Evolutionary conservation across 1,140 invertebrate genomes (phyloP).

Genomic region (Drosophila watanabei): DNA sequence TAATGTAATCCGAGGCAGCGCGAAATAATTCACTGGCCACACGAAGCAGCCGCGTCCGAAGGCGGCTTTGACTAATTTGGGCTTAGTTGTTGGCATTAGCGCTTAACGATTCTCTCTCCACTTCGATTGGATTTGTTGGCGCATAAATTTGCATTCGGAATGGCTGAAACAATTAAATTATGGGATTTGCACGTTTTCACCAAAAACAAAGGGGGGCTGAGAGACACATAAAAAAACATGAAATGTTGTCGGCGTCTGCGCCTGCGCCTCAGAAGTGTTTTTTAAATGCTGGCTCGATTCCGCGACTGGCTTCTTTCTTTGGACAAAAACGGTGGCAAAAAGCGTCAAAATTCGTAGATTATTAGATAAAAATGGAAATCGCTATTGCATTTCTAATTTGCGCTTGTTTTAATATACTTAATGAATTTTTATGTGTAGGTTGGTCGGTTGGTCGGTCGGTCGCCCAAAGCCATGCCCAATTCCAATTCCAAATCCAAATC

Average conservation of each 20-base stretch:
- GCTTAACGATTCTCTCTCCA: slow-evolving; percentile 14
- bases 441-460: slow-evolving; percentile 8
- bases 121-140: slow-evolving; percentile 49
- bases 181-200: slow-evolving; percentile 82
- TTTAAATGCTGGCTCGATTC: slow-evolving; percentile 63
- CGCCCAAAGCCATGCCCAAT: slow-evolving; percentile 40
- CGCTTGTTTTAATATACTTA: slow-evolving; percentile 83
- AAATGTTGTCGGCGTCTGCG: slow-evolving; percentile 60
- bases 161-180: slow-evolving; percentile 82
- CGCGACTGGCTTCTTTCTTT: slow-evolving; percentile 48
- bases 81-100: slow-evolving; percentile 49
- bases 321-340: slow-evolving; percentile 76
- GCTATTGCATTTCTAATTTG: slow-evolving; percentile 75
- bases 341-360: slow-evolving; percentile 82
- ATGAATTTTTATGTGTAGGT: slow-evolving; percentile 70
- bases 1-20: slow-evolving; percentile 52
- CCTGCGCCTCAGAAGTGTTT: slow-evolving; percentile 68
- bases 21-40: slow-evolving; percentile 72
- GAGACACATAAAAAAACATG: slow-evolving; percentile 27
- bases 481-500: slow-evolving; percentile 39
- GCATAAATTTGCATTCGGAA: slow-evolving; percentile 70
- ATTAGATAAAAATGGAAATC: slow-evolving; percentile 80
- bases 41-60: slow-evolving; percentile 38
- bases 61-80: slow-evolving; percentile 71
- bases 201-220: slow-evolving; percentile 39